A percentile compares a stretch with the other conserved stretches of the same genome.
Evolutionary conservation across 2,797 vertebrate genomes (phyloP).

Genomic region (Eupleurogrammus muticus): DNA sequence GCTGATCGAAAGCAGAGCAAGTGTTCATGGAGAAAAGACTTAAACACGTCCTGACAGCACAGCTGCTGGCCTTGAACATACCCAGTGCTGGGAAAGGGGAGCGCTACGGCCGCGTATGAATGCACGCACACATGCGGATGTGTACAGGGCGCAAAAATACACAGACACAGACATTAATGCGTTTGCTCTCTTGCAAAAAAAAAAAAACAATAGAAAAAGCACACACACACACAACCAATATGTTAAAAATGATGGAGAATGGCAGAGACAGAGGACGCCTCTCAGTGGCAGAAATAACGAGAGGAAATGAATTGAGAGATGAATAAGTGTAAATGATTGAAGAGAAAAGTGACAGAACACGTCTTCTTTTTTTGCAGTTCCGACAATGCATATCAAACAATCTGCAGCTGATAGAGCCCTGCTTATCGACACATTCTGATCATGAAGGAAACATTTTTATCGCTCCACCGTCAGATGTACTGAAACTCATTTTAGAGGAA

Average conservation of each 20-base stretch:
- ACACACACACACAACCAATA: constrained; percentile 28
- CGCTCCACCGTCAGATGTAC: background rate
- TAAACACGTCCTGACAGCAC: constrained; percentile 75
- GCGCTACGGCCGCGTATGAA: constrained; percentile 44
- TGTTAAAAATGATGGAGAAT: constrained; percentile 7
- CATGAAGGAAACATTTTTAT: constrained; percentile 5
- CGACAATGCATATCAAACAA: constrained; percentile 26
- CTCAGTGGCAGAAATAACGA: constrained; percentile 27
- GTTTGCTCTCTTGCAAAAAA: constrained; percentile 14
- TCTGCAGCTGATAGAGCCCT: constrained; percentile 7
- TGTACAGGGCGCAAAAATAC: constrained; percentile 14
- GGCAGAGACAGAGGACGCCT: constrained; percentile 1
- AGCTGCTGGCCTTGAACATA: constrained; percentile 76
- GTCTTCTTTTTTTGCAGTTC: constrained; percentile 20
- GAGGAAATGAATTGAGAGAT: background rate
- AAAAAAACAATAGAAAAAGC: too few species aligned
- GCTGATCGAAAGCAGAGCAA: constrained; percentile 77
- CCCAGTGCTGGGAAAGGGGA: constrained; percentile 61
- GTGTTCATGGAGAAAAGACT: constrained; percentile 68
- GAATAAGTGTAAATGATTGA: background rate
- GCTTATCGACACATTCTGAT: constrained; percentile 18
- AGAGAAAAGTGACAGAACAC: constrained; percentile 10
- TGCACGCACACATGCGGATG: constrained; percentile 34
- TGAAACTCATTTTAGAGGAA: constrained; percentile 1
- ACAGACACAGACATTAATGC: constrained; percentile 6